Evolutionary conservation across 2,797 vertebrate genomes (phyloP), one percentile per base, ranked within the genome.

Genomic region (Moxostoma hubbsi): DNA sequence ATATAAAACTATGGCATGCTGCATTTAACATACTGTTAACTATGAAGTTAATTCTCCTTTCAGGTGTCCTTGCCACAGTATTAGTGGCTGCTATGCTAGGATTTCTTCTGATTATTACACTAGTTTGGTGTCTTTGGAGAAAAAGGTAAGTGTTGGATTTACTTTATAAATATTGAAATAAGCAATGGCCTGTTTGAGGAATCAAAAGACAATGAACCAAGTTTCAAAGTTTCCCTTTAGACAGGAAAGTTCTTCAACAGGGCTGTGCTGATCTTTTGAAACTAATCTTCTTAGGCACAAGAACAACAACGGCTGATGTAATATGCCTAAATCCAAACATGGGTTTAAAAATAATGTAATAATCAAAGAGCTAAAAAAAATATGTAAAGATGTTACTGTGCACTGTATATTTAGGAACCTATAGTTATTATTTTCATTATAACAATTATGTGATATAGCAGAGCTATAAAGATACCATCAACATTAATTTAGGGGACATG

Each of bases 61-160:
- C 86, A 98, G 97, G 96, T 86, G 87, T 95, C 77, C 83, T 95
- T 76, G 86, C 94, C 59, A 91, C 93, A 1, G 77, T 94, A 77
- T 84, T 91, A 76, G 81, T 94, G 87, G 91, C 86, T 66, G 92
- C 91, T 6, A 2, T 89, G 71, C 81, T 98, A 45, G 95, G 93
- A 85, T 81, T 93, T 54, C 77, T 93, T 71, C 50, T 94, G 55
- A 82, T 94, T 83, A 82, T 93, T 16, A 90, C 84, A 11, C 81
- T 93, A 79, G 83, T 89, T 1, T 87, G 91, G 72, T 97, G 92
- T 86, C 84, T 96, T 54, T 88, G 95, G 53, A 83, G 24, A 70
- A 85, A 75, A 69, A 76, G 96, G 97, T 98, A 89, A 92, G 93
- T 80, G 10, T 71, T 79, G 10, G 18, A 67, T 64, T 63, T 49